phyloP scores from a whole-genome alignment of 2,113 vertebrate species.

The Neogobius melanostomus region DNA sequence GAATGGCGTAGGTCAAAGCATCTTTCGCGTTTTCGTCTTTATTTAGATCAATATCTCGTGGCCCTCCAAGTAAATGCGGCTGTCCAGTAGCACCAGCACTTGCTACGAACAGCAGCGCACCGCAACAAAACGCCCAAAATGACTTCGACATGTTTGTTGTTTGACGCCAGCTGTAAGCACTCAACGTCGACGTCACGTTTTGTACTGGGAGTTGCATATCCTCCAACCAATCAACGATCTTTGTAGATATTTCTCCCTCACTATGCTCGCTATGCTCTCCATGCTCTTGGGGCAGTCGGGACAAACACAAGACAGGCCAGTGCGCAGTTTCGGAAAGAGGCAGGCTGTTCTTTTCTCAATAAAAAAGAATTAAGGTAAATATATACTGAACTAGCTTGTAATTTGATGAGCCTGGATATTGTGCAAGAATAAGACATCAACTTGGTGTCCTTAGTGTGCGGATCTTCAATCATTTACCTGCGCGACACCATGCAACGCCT shows the following conservation, averaged over 20 bases:
- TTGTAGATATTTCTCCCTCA: too few relatives aligned
- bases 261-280: too few relatives aligned
- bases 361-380: not conserved
- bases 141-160: not conserved
- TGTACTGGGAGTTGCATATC: not conserved
- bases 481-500: constrained; percentile 46
- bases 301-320: not conserved
- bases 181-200: not conserved
- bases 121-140: not conserved
- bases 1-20: not conserved
- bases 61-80: not conserved
- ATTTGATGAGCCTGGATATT: not conserved
- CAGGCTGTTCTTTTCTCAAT: not conserved
- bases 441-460: constrained; percentile 3
- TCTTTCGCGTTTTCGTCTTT: not conserved
- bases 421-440: not conserved
- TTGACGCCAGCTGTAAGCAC: not conserved
- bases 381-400: constrained; percentile 3
- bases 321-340: not conserved
- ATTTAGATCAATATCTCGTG: not conserved
- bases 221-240: constrained; percentile 21
- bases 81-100: not conserved
- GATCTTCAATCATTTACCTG: not conserved
- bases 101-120: not conserved
- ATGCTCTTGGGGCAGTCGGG: not conserved